phyloP scores from a whole-genome alignment of 2,888 invertebrate species.

The Trachelus troglodyta region DNA sequence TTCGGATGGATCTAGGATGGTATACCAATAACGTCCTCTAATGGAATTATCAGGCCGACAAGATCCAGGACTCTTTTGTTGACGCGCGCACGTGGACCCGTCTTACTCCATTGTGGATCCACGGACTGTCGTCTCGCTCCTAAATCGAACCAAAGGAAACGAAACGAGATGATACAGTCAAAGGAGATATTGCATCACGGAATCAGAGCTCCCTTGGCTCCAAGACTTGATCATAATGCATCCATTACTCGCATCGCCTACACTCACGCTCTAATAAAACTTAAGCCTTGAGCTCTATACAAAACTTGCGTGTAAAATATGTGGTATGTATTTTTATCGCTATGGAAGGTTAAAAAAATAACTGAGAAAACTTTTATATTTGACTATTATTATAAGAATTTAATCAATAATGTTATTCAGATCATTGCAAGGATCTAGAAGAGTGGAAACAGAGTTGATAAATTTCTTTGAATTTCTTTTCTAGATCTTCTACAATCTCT shows the following conservation, averaged over 20 bases:
- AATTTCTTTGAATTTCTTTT: neutral
- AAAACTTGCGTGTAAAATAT: neutral
- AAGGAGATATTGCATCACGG: slow-evolving; percentile 37
- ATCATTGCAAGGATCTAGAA: neutral
- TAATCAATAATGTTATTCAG: neutral
- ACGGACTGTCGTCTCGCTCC: neutral
- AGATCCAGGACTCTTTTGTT: slow-evolving; percentile 21
- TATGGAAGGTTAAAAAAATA: neutral
- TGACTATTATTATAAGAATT: neutral
- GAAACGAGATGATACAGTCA: slow-evolving; percentile 28
- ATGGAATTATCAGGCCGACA: slow-evolving; percentile 52
- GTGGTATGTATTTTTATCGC: neutral
- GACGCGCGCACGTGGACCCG: slow-evolving; percentile 5
- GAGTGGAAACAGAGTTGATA: neutral
- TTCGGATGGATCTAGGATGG: slow-evolving; percentile 1
- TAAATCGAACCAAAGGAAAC: slow-evolving; percentile 22
- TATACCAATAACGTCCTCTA: slow-evolving; percentile 41
- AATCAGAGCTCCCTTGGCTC: neutral
- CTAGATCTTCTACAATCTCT: neutral
- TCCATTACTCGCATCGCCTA: slow-evolving; percentile 48
- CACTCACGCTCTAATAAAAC: slow-evolving; percentile 47
- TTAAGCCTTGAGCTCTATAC: slow-evolving; percentile 5
- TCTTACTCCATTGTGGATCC: neutral
- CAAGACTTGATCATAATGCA: neutral
- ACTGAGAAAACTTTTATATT: neutral